phyloP scores from a whole-genome alignment of 2,888 invertebrate genomes.

The Cylloceria caligata region DNA sequence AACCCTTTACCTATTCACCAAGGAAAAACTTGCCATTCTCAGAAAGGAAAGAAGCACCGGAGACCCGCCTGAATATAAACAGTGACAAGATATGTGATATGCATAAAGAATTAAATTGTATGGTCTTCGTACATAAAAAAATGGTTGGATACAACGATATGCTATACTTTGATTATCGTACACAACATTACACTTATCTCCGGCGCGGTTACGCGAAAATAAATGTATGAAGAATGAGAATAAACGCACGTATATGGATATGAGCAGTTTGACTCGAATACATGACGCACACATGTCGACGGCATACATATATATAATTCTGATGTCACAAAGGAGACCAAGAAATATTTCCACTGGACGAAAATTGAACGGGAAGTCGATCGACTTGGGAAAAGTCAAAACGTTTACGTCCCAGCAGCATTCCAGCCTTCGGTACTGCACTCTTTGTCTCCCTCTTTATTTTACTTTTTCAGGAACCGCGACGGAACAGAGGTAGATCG shows the following conservation, averaged over 20 bases:
- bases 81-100: not conserved
- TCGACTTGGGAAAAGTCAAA: conserved; percentile 13
- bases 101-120: not conserved
- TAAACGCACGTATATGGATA: not conserved
- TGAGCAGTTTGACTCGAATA: not conserved
- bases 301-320: not conserved
- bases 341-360: conserved; percentile 10
- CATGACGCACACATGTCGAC: not conserved
- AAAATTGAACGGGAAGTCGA: conserved; percentile 25
- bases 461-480: not conserved
- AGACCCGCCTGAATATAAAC: not conserved
- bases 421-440: conserved; percentile 10
- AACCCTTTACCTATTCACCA: not conserved
- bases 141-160: too few relatives aligned
- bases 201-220: not conserved
- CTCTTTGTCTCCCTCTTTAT: not conserved
- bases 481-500: not conserved
- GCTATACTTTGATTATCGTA: not conserved
- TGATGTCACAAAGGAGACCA: not conserved
- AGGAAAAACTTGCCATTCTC: not conserved
- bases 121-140: not conserved
- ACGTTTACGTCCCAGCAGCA: conserved; percentile 9
- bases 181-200: not conserved
- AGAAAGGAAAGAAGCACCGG: not conserved
- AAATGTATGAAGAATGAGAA: not conserved